These are phyloP conservation scores for Ectropis crepuscularia DNA, from an alignment of 2,888 invertebrate species.

Conservation along the genomic window DNA sequence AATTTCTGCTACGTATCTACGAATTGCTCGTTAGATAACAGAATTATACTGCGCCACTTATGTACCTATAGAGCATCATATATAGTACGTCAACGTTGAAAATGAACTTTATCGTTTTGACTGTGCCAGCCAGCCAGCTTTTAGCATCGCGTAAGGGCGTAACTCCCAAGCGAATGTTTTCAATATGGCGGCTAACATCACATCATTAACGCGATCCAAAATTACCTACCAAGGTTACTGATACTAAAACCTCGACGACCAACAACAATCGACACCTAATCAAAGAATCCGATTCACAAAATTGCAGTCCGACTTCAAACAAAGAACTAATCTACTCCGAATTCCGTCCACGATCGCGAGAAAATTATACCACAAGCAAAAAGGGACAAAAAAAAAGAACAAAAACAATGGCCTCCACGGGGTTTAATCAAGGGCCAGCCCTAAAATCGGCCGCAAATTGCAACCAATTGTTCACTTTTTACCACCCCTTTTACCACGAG, in stretches of 20 bases:
- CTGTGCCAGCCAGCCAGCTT: no score
- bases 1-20: no score
- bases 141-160: no score
- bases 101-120: no score
- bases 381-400: slow-evolving; percentile 59
- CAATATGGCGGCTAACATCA: no score
- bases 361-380: slow-evolving; percentile 69
- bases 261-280: slow-evolving; percentile 28
- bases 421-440: slow-evolving; percentile 78
- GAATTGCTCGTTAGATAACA: no score
- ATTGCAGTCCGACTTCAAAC: slow-evolving; percentile 45
- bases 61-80: no score
- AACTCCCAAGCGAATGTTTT: no score
- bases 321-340: slow-evolving; percentile 51
- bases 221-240: no score
- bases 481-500: slow-evolving; percentile 75
- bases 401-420: slow-evolving; percentile 75
- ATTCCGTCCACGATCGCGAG: slow-evolving; percentile 65
- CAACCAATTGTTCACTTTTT: slow-evolving; percentile 85
- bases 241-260: not conserved
- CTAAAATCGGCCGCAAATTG: slow-evolving; percentile 83
- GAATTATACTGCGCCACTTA: no score
- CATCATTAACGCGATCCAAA: no score
- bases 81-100: no score
- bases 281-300: slow-evolving; percentile 23